Percentiles rank a stretch among this genome's conserved stretches.
phyloP scores from a whole-genome alignment of 2,888 invertebrate species.

The Notocelia uddmanniana region DNA sequence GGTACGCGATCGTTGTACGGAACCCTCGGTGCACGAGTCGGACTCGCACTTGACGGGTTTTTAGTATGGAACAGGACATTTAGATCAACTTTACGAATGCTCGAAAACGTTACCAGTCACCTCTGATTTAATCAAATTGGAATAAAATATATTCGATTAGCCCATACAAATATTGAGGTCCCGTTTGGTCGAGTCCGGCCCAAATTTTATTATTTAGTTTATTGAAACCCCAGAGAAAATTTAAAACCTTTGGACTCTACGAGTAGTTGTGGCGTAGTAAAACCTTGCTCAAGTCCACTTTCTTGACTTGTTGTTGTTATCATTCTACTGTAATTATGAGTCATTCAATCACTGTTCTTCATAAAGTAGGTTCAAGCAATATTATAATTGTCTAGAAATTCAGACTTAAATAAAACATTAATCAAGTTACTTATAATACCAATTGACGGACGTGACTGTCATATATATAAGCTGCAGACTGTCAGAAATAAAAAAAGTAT shows the following conservation, averaged over 20 bases:
- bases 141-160: too few relatives aligned
- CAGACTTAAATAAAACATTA: neutral
- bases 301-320: neutral
- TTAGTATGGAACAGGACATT: too few relatives aligned
- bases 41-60: too few relatives aligned
- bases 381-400: neutral
- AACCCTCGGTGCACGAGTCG: too few relatives aligned
- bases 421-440: neutral
- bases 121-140: too few relatives aligned
- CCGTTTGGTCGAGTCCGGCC: too few relatives aligned
- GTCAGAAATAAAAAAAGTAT: constrained; percentile 1
- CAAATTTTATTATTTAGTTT: neutral
- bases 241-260: neutral
- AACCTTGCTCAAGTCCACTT: constrained; percentile 4
- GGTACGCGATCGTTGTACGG: too few relatives aligned
- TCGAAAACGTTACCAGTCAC: too few relatives aligned
- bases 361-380: neutral
- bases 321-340: constrained; percentile 16
- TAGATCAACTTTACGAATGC: too few relatives aligned
- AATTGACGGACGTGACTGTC: neutral
- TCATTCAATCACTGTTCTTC: constrained; percentile 19
- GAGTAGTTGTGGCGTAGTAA: neutral
- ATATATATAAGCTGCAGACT: neutral
- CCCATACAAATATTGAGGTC: too few relatives aligned
- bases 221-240: neutral